Conservation (phyloP, 2,888 invertebrate species). For the Sussaba pulchella region DNA sequence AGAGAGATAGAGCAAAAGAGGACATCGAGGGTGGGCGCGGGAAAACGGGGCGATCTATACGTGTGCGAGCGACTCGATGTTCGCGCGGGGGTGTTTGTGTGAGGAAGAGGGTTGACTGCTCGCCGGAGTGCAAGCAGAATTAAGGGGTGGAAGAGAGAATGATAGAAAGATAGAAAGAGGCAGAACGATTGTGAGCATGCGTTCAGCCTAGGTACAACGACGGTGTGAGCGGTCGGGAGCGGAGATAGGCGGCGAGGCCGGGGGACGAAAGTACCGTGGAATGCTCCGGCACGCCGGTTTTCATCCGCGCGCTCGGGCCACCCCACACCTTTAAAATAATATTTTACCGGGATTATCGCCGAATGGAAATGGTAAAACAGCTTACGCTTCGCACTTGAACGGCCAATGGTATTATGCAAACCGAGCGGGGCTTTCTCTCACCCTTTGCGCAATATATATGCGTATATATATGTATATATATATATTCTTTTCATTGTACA, state of each 20-base stretch:
- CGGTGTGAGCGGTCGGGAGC: too few relatives aligned
- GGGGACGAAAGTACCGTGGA: slow-evolving; percentile 44
- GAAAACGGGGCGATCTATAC: neutral
- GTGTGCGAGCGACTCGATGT: neutral
- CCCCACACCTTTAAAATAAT: slow-evolving; percentile 78
- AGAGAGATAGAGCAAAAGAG: slow-evolving; percentile 54
- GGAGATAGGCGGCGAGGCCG: slow-evolving; percentile 18
- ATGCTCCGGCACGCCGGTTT: slow-evolving; percentile 54
- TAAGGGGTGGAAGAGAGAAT: slow-evolving; percentile 13
- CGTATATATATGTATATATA: neutral
- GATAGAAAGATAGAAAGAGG: slow-evolving; percentile 22
- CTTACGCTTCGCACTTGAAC: slow-evolving; percentile 77
- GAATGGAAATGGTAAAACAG: slow-evolving; percentile 78
- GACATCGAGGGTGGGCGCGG: slow-evolving; percentile 47
- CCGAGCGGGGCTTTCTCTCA: slow-evolving; percentile 68
- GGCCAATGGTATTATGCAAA: slow-evolving; percentile 79
- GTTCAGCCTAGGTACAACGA: slow-evolving; percentile 14
- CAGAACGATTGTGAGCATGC: slow-evolving; percentile 7
- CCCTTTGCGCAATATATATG: neutral
- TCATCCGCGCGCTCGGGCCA: slow-evolving; percentile 14
- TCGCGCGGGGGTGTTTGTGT: neutral
- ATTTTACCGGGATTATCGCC: slow-evolving; percentile 80
- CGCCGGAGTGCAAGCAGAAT: slow-evolving; percentile 36
- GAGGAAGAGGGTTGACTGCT: slow-evolving; percentile 23
- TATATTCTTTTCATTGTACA: neutral